Evolutionary conservation across 2,797 vertebrate genomes (phyloP).

Genomic region (Rhadinocentrus ornatus): DNA sequence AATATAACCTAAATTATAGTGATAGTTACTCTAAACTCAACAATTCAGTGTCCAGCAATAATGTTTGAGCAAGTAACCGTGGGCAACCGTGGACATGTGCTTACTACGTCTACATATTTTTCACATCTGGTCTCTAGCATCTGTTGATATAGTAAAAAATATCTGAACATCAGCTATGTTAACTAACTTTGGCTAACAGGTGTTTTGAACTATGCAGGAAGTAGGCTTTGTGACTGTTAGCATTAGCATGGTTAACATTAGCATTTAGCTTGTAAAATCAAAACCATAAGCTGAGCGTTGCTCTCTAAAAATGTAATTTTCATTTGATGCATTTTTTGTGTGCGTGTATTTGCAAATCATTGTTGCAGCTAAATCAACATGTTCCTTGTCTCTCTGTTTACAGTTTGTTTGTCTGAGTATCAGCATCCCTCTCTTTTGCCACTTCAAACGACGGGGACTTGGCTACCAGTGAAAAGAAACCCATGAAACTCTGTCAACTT

Average conservation of each 20-base stretch:
- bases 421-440: conserved; percentile 69
- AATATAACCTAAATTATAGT: neutral
- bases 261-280: neutral
- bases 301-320: neutral
- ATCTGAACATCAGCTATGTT: neutral
- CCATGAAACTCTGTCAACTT: neutral
- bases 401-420: conserved; percentile 75
- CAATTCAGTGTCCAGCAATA: too few species aligned
- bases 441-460: conserved; percentile 56
- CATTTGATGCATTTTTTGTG: neutral
- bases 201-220: neutral
- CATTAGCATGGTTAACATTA: neutral
- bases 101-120: neutral
- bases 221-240: neutral
- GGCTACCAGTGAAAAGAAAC: conserved; percentile 64
- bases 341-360: neutral
- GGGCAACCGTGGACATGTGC: neutral
- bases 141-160: neutral
- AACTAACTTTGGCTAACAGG: neutral
- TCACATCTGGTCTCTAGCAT: neutral
- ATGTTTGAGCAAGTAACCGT: neutral
- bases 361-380: neutral
- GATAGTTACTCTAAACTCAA: too few species aligned
- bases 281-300: neutral
- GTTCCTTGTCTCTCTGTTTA: conserved; percentile 23